A percentile compares a stretch with the other conserved stretches of the same genome.
Evolutionary conservation across 2,797 vertebrate species (phyloP).

Genomic region (Cyclopterus lumpus): DNA sequence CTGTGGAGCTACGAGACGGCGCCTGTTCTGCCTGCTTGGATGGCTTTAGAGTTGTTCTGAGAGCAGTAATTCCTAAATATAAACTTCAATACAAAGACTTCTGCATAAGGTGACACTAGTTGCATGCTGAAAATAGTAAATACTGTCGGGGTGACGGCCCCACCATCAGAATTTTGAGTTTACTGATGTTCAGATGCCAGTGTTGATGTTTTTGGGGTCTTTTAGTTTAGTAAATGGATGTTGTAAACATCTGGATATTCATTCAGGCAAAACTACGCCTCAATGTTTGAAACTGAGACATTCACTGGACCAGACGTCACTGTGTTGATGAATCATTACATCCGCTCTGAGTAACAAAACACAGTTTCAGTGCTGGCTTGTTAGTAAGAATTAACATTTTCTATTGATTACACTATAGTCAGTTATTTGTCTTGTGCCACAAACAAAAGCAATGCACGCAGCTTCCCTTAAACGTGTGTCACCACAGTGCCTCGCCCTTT

Average conservation of each 20-base stretch:
- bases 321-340: background rate
- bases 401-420: background rate
- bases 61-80: constrained; percentile 21
- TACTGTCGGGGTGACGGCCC: background rate
- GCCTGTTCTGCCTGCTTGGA: constrained; percentile 40
- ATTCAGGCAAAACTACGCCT: background rate
- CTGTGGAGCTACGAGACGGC: constrained; percentile 33
- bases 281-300: background rate
- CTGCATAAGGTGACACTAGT: background rate
- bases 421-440: background rate
- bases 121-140: background rate
- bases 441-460: background rate
- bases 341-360: background rate
- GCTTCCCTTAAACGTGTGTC: background rate
- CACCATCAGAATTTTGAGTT: background rate
- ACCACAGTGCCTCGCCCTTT: background rate
- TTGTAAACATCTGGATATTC: background rate
- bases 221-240: background rate
- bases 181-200: background rate
- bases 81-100: background rate
- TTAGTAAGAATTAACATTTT: background rate
- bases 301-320: background rate
- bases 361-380: background rate
- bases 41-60: constrained; percentile 32
- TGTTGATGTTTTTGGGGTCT: background rate